Evolutionary conservation across 2,113 vertebrate genomes (phyloP).

Genomic region (Colaptes auratus): DNA sequence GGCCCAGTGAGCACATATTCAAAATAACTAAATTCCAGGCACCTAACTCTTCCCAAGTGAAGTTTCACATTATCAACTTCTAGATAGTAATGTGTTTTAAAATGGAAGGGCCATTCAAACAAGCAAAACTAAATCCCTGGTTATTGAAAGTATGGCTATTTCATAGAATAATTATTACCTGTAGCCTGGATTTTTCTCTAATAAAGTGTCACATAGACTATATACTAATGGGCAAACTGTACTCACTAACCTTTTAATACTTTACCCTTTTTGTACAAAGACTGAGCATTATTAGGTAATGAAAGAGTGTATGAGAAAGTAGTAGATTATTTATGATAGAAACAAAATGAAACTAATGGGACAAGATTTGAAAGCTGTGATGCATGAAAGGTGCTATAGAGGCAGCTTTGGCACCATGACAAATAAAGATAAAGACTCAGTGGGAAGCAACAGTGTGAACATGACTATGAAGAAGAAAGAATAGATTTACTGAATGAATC

Average conservation of each 20-base stretch:
- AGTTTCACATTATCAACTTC: background rate
- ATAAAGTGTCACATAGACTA: slow-evolving; percentile 63
- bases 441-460: slow-evolving; percentile 87
- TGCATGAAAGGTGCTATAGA: slow-evolving; percentile 86
- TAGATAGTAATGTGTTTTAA: background rate
- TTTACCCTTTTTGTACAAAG: slow-evolving; percentile 73
- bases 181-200: slow-evolving; percentile 57
- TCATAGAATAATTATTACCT: slow-evolving; percentile 38
- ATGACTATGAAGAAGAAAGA: slow-evolving; percentile 84
- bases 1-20: background rate
- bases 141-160: background rate
- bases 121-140: background rate
- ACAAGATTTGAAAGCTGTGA: slow-evolving; percentile 85
- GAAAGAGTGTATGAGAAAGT: slow-evolving; percentile 83
- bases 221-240: slow-evolving; percentile 80
- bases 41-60: background rate
- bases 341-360: slow-evolving; percentile 88
- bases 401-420: slow-evolving; percentile 82
- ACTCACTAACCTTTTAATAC: slow-evolving; percentile 78
- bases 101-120: background rate
- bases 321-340: slow-evolving; percentile 86
- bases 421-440: slow-evolving; percentile 86
- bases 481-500: slow-evolving; percentile 87
- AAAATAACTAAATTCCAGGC: background rate
- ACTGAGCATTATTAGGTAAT: slow-evolving; percentile 81